A percentile compares a stretch with the other conserved stretches of the same genome.
Conservation (phyloP, 2,797 vertebrate genomes). For the Tamandua tetradactyla region DNA sequence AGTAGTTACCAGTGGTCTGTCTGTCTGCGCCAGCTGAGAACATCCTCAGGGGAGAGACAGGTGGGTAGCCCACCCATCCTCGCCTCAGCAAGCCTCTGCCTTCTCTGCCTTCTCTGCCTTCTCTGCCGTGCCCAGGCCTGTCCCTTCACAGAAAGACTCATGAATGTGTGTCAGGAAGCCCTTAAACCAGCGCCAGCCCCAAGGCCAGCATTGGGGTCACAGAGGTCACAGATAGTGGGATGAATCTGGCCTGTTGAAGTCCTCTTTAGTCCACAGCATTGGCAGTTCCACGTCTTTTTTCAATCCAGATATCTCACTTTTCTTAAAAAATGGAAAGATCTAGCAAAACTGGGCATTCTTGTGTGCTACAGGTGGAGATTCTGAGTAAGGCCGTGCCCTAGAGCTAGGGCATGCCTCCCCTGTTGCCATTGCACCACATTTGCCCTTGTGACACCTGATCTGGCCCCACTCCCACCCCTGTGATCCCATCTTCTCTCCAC, state of each 20-base stretch:
- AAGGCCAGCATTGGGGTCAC: not conserved
- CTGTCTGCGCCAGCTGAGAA: not conserved
- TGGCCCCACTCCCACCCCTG: not conserved
- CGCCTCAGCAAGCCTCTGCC: not conserved
- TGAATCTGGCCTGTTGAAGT: no score
- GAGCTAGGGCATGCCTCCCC: not conserved
- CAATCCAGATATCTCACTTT: not conserved
- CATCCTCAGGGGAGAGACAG: not conserved
- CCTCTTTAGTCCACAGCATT: not conserved
- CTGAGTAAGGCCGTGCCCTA: not conserved
- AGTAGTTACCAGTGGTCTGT: not conserved
- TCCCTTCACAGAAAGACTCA: not conserved
- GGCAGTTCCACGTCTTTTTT: not conserved
- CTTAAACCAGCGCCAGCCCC: no score
- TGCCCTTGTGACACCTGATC: no score
- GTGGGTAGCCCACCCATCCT: not conserved
- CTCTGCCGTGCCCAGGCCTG: accelerated
- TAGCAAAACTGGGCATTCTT: not conserved
- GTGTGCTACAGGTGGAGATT: not conserved
- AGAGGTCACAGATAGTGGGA: not conserved
- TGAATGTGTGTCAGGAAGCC: not conserved
- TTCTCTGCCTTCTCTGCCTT: accelerated
- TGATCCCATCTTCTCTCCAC: not conserved
- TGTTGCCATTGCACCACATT: accelerated
- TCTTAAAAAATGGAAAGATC: not conserved